These are phyloP conservation scores for Xestobium rufovillosum DNA, from an alignment of 2,888 invertebrate genomes.

Conservation along the genomic window DNA sequence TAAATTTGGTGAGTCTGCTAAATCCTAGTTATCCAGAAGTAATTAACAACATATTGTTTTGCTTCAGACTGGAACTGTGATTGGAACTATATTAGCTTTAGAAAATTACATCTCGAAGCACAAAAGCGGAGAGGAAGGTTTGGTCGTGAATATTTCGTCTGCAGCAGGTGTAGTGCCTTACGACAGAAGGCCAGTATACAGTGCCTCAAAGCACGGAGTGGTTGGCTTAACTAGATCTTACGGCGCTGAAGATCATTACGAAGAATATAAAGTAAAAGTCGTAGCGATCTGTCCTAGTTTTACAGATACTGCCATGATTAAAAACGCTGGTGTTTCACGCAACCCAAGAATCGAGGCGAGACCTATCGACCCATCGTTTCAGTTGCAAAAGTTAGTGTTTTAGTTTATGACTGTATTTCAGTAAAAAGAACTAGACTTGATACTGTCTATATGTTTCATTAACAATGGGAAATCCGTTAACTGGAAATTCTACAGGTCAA, in stretches of 20 bases:
- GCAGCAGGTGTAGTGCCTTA: neutral
- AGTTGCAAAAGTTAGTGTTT: no score
- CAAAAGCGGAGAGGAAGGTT: neutral
- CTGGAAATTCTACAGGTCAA: no score
- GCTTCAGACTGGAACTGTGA: neutral
- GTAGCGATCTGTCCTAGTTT: neutral
- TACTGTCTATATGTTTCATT: no score
- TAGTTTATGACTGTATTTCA: no score
- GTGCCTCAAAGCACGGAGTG: neutral
- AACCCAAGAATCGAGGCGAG: no score
- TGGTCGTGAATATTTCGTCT: neutral
- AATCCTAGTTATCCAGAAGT: neutral
- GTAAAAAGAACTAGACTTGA: no score
- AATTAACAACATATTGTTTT: neutral
- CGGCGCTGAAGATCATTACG: neutral
- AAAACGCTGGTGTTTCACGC: no score
- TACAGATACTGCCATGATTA: neutral
- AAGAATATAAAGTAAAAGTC: slow-evolving; percentile 1
- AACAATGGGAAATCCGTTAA: no score
- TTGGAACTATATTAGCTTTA: neutral
- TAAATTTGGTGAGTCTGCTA: no score
- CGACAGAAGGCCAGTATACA: neutral
- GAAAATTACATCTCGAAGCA: neutral
- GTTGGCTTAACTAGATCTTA: neutral
- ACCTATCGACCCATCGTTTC: no score